Conservation (phyloP, 2,113 vertebrate genomes). For the Planiliza haematocheilus region DNA sequence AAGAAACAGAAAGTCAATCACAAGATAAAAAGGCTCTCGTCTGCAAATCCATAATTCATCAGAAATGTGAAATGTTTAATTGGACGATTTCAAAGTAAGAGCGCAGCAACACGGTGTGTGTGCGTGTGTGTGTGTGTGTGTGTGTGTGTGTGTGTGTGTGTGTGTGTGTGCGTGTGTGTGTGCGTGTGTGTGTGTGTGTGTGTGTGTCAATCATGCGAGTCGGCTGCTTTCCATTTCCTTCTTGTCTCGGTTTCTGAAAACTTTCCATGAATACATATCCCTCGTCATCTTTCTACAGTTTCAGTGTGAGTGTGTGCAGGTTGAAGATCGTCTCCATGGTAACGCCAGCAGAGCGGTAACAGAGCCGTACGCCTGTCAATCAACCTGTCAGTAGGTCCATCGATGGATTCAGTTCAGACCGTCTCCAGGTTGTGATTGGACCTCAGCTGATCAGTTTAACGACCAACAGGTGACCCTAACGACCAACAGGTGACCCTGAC, state of each 20-base stretch:
- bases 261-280: conserved; percentile 61
- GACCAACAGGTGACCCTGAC: no score
- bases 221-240: conserved; percentile 23
- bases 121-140: neutral
- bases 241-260: conserved; percentile 30
- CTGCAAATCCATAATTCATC: conserved; percentile 29
- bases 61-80: conserved; percentile 30
- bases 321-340: conserved; percentile 49
- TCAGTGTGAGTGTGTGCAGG: conserved; percentile 27
- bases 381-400: conserved; percentile 38
- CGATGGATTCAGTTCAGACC: no score
- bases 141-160: neutral
- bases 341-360: conserved; percentile 24
- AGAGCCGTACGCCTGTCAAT: neutral
- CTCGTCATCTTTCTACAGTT: conserved; percentile 1
- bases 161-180: neutral
- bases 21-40: conserved; percentile 12
- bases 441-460: no score
- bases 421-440: no score
- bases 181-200: conserved; percentile 4
- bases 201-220: conserved; percentile 46
- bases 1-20: conserved; percentile 16
- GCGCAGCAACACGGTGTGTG: no score
- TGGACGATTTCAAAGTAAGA: conserved; percentile 53
- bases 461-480: no score